Percentiles rank a stretch among this genome's conserved stretches.
These are phyloP conservation scores for Microcebus jonahi DNA, from an alignment of 2,113 vertebrate genomes.

Conservation along the genomic window DNA sequence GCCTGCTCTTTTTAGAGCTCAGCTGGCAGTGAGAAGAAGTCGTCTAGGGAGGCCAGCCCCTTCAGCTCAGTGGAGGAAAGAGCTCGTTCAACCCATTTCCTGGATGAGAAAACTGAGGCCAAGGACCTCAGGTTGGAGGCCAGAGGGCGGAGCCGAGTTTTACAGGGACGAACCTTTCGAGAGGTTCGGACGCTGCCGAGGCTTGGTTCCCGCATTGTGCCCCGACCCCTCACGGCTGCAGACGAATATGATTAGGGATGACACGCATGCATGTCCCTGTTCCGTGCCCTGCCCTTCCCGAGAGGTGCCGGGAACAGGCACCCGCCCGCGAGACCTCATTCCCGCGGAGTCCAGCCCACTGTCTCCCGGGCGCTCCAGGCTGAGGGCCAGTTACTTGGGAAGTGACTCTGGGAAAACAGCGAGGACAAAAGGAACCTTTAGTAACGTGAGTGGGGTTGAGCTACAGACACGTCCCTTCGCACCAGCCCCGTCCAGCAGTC, in stretches of 20 bases:
- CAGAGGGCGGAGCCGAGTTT: neutral
- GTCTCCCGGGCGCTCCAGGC: neutral
- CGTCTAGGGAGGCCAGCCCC: neutral
- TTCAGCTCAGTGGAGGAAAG: neutral
- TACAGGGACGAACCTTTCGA: neutral
- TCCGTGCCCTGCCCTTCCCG: neutral
- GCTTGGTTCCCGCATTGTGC: too few species aligned
- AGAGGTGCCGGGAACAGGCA: neutral
- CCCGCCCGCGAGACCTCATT: accelerated
- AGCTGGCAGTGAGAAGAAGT: neutral
- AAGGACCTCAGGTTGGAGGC: neutral
- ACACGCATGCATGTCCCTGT: accelerated
- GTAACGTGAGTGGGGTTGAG: accelerated
- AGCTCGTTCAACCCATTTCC: neutral
- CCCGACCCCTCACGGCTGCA: neutral
- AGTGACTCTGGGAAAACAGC: neutral
- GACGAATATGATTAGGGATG: neutral
- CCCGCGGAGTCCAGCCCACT: neutral
- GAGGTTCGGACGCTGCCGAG: neutral
- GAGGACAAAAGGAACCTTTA: neutral
- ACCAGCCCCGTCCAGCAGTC: accelerated
- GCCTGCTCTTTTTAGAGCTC: neutral
- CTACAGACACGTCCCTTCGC: accelerated
- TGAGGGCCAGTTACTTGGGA: neutral
- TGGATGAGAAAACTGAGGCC: neutral